A percentile compares a stretch with the other conserved stretches of the same genome.
Evolutionary conservation across 2,113 vertebrate genomes (phyloP).

Genomic region (Vulpes lagopus): DNA sequence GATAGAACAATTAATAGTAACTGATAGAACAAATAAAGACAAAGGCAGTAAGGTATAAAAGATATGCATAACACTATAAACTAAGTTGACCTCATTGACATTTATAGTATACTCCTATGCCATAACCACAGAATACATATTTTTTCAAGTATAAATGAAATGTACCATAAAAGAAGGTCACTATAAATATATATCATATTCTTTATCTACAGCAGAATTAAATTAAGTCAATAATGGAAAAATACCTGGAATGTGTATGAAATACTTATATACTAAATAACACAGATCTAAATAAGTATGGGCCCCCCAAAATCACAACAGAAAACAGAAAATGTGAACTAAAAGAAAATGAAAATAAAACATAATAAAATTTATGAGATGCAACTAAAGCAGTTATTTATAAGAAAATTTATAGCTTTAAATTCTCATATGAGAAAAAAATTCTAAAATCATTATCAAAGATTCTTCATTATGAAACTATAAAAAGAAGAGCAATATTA

Average conservation of each 20-base stretch:
- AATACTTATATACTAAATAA: conserved; percentile 21
- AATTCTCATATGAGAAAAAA: background rate
- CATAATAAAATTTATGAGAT: background rate
- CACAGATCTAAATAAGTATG: background rate
- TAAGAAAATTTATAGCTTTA: background rate
- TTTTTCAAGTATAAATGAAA: background rate
- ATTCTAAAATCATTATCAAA: background rate
- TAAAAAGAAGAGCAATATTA: background rate
- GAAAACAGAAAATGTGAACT: background rate
- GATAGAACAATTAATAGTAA: background rate
- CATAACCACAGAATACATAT: background rate
- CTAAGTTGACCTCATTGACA: background rate
- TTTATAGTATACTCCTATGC: background rate
- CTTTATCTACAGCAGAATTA: background rate
- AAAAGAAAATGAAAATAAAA: background rate
- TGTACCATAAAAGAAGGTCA: background rate
- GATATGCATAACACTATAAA: background rate
- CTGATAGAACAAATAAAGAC: background rate
- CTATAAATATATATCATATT: background rate
- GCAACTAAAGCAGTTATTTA: conserved; percentile 11
- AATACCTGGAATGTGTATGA: background rate
- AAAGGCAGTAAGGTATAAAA: background rate
- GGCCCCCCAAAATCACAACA: background rate
- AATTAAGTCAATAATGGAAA: background rate
- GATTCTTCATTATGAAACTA: background rate